Evolutionary conservation across 2,888 invertebrate species (phyloP).

Genomic region (Cinara cedri): DNA sequence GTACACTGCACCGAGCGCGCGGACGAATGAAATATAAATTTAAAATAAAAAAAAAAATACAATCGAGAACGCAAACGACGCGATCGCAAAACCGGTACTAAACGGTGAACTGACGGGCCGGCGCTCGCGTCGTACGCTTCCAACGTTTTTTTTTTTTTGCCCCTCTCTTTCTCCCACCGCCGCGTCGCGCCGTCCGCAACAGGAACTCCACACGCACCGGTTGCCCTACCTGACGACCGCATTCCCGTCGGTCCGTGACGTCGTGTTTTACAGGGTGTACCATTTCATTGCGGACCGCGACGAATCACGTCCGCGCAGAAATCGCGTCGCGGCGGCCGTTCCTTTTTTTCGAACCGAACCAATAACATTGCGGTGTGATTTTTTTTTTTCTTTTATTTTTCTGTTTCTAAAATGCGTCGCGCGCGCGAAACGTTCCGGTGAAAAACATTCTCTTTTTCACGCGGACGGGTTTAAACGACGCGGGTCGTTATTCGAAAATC

Average conservation of each 20-base stretch:
- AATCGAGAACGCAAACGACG: neutral
- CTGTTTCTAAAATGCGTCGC: too few species aligned
- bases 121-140: slow-evolving; percentile 33
- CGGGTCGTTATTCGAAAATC: too few species aligned
- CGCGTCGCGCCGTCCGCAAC: neutral
- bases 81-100: slow-evolving; percentile 15
- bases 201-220: slow-evolving; percentile 37
- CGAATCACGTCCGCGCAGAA: too few species aligned
- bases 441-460: too few species aligned
- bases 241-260: slow-evolving; percentile 54
- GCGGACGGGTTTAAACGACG: too few species aligned
- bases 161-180: neutral
- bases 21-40: neutral
- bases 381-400: too few species aligned
- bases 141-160: neutral
- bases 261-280: neutral
- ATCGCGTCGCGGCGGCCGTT: neutral
- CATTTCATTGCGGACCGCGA: too few species aligned
- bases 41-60: too few species aligned
- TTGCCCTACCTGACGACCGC: slow-evolving; percentile 56
- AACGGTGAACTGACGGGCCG: slow-evolving; percentile 26
- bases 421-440: neutral
- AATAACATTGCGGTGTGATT: too few species aligned
- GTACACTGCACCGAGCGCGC: neutral
- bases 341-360: too few species aligned